Evolutionary conservation across 1,140 invertebrate species (phyloP), one percentile per base, ranked within the genome.

Genomic region (Mactra quadrangularis): DNA sequence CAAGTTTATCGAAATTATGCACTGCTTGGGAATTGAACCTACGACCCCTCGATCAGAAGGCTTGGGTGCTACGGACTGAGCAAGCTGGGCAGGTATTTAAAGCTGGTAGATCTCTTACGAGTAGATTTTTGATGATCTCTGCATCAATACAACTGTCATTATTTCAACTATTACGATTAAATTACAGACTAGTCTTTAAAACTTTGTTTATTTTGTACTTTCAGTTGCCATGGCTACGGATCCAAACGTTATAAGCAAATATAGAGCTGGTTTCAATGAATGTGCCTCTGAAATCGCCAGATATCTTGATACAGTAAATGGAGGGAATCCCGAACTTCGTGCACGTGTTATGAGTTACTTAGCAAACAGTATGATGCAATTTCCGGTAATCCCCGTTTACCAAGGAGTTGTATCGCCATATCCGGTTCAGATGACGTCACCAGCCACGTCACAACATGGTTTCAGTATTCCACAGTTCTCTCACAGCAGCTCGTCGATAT

Each of bases 181-280:
- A n/a, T n/a, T n/a, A n/a, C n/a, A n/a, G n/a, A n/a, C n/a, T n/a
- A n/a, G n/a, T n/a, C n/a, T n/a, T n/a, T n/a, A n/a, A n/a, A n/a
- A n/a, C n/a, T n/a, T n/a, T 52, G 4, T 77, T 57, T 85, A 41
- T 53, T 25, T n/a, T n/a, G n/a, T n/a, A 64, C 41, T 86, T 89
- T 19, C 95, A 27, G 95, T 96, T 78, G 96, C 96, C 13, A 96
- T 97, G 19, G 96, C 96, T 0, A 94, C 95, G 1, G 96, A 97
- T 90, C 96, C 97, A 0, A 95, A 94, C 31, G 95, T 96, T 0
- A 92, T 97, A 0, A 96, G 96, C 92, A 97, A 97, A 91, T 98
- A 97, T 93, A 95, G 96, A 75, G 96, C 96, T 1, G 97, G 97
- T 1, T 98, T 97, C 92, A 95, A 95, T 75, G 97, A 98, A 89